A percentile compares a stretch with the other conserved stretches of the same genome.
These are phyloP conservation scores for Pentalonia nigronervosa DNA, from an alignment of 1,140 invertebrate genomes.

Conservation along the genomic window DNA sequence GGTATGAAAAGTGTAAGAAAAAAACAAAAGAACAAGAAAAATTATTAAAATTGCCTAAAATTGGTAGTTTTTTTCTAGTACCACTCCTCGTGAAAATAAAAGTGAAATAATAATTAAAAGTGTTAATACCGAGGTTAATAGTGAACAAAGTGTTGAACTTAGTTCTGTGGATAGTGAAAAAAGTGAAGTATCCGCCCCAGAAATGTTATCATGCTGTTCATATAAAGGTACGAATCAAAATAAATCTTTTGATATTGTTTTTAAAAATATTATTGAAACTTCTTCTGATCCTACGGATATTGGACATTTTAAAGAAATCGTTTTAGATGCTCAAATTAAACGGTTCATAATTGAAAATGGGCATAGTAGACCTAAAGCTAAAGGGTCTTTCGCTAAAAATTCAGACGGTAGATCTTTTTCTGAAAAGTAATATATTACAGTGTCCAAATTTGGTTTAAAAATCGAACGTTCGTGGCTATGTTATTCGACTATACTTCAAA, in stretches of 20 bases:
- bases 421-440: constrained; percentile 34
- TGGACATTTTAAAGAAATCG: constrained; percentile 4
- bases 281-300: background rate
- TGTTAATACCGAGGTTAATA: too few relatives aligned
- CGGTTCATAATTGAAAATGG: constrained; percentile 31
- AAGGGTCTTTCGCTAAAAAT: constrained; percentile 27
- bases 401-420: constrained; percentile 21
- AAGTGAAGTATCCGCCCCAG: background rate
- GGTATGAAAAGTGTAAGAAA: background rate
- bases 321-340: background rate
- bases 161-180: too few relatives aligned
- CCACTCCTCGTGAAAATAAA: too few relatives aligned
- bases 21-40: background rate
- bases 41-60: background rate
- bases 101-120: too few relatives aligned
- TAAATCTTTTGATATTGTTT: background rate
- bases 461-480: constrained; percentile 15
- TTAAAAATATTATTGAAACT: constrained; percentile 4
- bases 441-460: constrained; percentile 48
- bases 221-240: background rate
- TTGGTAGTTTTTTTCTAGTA: background rate
- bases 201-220: background rate
- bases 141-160: too few relatives aligned
- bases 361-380: constrained; percentile 36
- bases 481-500: constrained; percentile 24